Base-by-base conservation (phyloP, 2,113 vertebrate genomes). In the Erythrocercus mccallii region DNA sequence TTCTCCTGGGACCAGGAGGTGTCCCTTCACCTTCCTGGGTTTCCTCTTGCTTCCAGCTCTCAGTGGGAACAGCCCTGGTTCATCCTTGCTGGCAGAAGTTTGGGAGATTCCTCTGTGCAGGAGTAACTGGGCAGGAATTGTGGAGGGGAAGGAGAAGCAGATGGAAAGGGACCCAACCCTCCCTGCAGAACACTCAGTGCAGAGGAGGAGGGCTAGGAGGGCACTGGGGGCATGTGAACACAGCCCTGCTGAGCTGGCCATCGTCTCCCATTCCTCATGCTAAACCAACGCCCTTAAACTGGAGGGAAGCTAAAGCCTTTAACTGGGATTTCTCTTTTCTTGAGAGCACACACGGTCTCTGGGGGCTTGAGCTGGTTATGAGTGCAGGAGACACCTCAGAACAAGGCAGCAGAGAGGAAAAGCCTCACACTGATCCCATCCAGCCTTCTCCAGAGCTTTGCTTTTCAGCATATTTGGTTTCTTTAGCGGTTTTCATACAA, bases 361-460 rank as follows among this genome's bases (percentile, higher is more conserved):
- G 2, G 27, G n/a, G 54, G 62, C 74, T 87, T 2, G 6, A 62
- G 37, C 31, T n/a, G 45, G 18, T 40, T 30, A 20, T 0, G 0
- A 68, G 60, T 4, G 44, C 80, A 86, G 86, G 16, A 70, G 40
- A 81, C 18, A 37, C 4, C 22, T 31, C 1, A 1, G 44, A 40
- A 48, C 35, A 81, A 81, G 51, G 42, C 22, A 56, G 47, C 18
- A 48, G 82, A 2, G 10, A 84, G 33, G 45, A 56, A 86, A 81
- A 69, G 4, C 44, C 10, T 30, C 1, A 0, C 47, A 42, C 38
- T 1, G 3, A 71, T 24, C 30, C 24, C 61, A 56, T 31, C 81
- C 88, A 82, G 35, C 47, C 51, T 76, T 33, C 23, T 28, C 37
- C n/a, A n/a, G 30, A 62, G n/a, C 37, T 88, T 66, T 3, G 2